Conservation (phyloP, 2,113 vertebrate species). For the Calypte anna region DNA sequence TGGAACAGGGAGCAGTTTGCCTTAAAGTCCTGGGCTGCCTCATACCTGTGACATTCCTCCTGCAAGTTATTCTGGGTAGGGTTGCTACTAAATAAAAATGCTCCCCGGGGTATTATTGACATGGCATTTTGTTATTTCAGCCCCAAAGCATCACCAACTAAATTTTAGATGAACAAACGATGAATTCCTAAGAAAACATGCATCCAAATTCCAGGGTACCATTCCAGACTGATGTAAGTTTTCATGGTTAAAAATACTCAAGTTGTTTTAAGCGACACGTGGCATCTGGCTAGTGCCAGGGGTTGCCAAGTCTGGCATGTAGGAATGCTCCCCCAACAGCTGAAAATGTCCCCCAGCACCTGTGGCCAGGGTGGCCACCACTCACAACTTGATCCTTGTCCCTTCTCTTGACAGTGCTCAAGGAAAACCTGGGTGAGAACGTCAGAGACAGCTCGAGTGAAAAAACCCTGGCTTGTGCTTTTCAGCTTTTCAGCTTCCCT, state of each 20-base stretch:
- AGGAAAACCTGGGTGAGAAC: rapidly evolving
- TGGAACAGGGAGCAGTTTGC: background rate
- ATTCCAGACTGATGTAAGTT: background rate
- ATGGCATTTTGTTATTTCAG: background rate
- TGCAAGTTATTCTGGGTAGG: background rate
- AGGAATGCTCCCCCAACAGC: background rate
- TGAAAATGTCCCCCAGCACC: background rate
- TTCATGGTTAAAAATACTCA: background rate
- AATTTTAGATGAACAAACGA: background rate
- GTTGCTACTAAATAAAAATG: background rate
- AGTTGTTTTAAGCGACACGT: background rate
- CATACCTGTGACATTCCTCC: constrained; percentile 1
- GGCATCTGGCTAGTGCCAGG: background rate
- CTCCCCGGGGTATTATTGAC: background rate
- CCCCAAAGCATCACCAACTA: background rate
- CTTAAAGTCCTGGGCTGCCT: background rate
- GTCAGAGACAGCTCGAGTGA: background rate
- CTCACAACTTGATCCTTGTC: background rate
- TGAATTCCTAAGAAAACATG: background rate
- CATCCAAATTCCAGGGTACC: background rate
- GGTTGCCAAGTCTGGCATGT: background rate
- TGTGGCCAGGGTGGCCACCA: background rate
- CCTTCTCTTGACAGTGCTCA: background rate
- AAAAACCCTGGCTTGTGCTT: background rate
- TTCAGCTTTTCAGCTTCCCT: background rate